Conservation (phyloP, 2,113 vertebrate genomes). For the Fulica atra region DNA sequence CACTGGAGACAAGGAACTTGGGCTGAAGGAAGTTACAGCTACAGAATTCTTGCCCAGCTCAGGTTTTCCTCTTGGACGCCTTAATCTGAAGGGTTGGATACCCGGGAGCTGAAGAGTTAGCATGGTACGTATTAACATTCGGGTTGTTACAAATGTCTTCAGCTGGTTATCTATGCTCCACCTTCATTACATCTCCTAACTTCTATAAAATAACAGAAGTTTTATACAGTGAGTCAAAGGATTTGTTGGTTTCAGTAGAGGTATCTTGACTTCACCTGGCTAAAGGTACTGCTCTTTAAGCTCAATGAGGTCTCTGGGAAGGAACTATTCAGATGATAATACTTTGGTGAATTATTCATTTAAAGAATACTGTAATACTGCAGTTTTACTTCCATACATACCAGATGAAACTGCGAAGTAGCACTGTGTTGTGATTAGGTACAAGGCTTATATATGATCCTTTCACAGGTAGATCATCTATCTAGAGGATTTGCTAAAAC, state of each 20-base stretch:
- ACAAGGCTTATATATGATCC: not conserved
- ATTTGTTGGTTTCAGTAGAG: not conserved
- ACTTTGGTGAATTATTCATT: not conserved
- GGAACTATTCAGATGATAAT: not conserved
- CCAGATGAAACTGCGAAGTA: not conserved
- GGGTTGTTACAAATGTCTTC: not conserved
- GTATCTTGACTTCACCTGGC: not conserved
- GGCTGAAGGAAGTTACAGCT: not conserved
- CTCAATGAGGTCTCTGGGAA: not conserved
- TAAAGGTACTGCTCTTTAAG: not conserved
- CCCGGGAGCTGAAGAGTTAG: not conserved
- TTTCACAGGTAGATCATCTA: not conserved
- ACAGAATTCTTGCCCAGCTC: not conserved
- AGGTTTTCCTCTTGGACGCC: not conserved
- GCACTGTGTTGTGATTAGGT: rapidly evolving
- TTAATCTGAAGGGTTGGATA: not conserved
- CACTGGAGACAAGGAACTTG: not conserved
- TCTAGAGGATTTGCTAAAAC: not conserved
- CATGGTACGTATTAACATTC: not conserved
- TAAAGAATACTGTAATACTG: not conserved
- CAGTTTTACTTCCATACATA: not conserved
- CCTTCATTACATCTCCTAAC: not conserved
- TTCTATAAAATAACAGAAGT: not conserved
- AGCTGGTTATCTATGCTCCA: not conserved
- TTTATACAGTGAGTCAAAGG: not conserved